A percentile compares a stretch with the other conserved stretches of the same genome.
Conservation (phyloP, 2,113 vertebrate species). For the Prolemur simus region DNA sequence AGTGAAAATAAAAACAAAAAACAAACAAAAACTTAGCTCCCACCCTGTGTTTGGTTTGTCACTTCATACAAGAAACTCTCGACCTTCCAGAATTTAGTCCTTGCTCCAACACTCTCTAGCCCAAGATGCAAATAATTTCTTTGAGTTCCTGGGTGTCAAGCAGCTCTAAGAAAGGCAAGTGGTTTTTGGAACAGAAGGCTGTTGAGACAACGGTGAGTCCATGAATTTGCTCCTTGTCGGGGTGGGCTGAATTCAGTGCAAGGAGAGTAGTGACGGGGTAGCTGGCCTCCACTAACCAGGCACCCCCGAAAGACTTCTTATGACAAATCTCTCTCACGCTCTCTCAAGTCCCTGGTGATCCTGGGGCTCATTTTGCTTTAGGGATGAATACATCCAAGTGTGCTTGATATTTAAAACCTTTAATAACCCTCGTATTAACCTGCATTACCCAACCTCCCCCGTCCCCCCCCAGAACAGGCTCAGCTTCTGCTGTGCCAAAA, state of each 20-base stretch:
- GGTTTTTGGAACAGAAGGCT: neutral
- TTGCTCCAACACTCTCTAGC: neutral
- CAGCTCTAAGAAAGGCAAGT: neutral
- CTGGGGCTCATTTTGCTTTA: neutral
- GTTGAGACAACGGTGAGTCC: neutral
- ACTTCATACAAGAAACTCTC: neutral
- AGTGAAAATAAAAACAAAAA: neutral
- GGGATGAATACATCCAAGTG: neutral
- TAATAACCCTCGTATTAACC: neutral
- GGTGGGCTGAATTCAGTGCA: neutral
- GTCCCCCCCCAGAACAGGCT: neutral
- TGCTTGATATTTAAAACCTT: neutral
- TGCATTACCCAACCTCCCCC: fast-evolving
- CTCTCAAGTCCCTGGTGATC: too few species aligned
- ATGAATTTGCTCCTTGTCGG: fast-evolving
- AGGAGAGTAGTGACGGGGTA: neutral
- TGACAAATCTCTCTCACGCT: neutral
- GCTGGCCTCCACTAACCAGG: neutral
- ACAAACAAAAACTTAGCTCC: neutral
- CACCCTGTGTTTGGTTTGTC: neutral
- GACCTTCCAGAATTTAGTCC: neutral
- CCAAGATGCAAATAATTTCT: neutral
- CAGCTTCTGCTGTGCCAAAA: neutral
- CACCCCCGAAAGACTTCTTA: fast-evolving
- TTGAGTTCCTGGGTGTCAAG: neutral